These are phyloP conservation scores for Arctia plantaginis DNA, from an alignment of 2,888 invertebrate species.

Conservation along the genomic window DNA sequence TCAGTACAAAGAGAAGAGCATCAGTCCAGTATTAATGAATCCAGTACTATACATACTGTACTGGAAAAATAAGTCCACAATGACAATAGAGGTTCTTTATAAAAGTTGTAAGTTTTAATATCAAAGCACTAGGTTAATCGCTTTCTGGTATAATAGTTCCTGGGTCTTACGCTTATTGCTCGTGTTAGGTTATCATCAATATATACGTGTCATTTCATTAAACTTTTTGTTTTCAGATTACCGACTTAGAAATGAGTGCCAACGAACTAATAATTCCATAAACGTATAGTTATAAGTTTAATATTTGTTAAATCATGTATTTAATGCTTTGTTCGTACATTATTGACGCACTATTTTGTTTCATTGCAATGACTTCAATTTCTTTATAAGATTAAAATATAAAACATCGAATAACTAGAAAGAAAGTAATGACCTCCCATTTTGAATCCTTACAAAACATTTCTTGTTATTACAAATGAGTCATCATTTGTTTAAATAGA, in stretches of 20 bases:
- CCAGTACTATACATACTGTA: too few species aligned
- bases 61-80: too few species aligned
- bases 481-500: background rate
- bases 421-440: background rate
- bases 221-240: slow-evolving; percentile 57
- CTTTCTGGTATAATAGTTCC: too few species aligned
- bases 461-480: background rate
- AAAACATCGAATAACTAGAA: slow-evolving; percentile 1
- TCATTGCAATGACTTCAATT: background rate
- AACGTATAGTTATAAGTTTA: slow-evolving; percentile 24
- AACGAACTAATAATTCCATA: slow-evolving; percentile 63
- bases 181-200: background rate
- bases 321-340: background rate
- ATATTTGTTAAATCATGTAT: slow-evolving; percentile 17
- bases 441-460: background rate
- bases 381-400: background rate
- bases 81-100: too few species aligned
- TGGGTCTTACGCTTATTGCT: too few species aligned
- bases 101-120: too few species aligned
- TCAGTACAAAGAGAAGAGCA: too few species aligned
- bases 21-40: too few species aligned
- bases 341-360: background rate
- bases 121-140: too few species aligned
- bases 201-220: background rate
- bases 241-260: slow-evolving; percentile 55